Evolutionary conservation across 1,140 invertebrate species (phyloP), one percentile per base, ranked within the genome.

Genomic region (Palaemon carinicauda): DNA sequence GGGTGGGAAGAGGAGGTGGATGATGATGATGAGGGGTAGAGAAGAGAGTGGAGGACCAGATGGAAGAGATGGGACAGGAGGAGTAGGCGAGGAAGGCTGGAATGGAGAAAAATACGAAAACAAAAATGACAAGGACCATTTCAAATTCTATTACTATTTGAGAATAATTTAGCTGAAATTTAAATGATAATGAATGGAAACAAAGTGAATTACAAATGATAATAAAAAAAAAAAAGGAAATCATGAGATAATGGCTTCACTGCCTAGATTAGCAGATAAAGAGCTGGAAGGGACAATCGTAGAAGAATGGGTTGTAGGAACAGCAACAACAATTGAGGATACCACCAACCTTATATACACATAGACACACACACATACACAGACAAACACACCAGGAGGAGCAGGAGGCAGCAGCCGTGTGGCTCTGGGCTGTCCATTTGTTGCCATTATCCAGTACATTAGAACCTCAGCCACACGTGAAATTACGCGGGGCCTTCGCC

Each of bases 381-480:
- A 41, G 7, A 41, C 7, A 41, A 5, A 41, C 41, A 41, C 41
- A 69, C 60, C 74, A 50, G 53, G 52, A 21, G 84, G 75, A 71
- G 84, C 77, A 56, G 77, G 75, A 27, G 82, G 71, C 50, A 31
- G 80, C 51, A 69, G 80, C 50, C 51, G 80, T 71, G 69, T 54
- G 82, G 82, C 82, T 85, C 82, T 54, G 50, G 77, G 84, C 69
- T 86, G 84, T 86, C 84, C 84, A 86, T 86, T 86, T 86, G 84
- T 86, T 86, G 84, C 77, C 65, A 86, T 86, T 86, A 86, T 86
- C 71, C 84, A 86, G 54, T 86, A 86, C 84, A 86, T 86, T 86
- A 86, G 84, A 86, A 86, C 84, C 84, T 69, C 75, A 86, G 84
- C 84, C 84, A 86, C 84, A 86, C 84, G 84, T 86, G 84, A 86